A percentile compares a stretch with the other conserved stretches of the same genome.
These are phyloP conservation scores for Lasioglossum albipes DNA, from an alignment of 1,140 invertebrate genomes.

Conservation along the genomic window DNA sequence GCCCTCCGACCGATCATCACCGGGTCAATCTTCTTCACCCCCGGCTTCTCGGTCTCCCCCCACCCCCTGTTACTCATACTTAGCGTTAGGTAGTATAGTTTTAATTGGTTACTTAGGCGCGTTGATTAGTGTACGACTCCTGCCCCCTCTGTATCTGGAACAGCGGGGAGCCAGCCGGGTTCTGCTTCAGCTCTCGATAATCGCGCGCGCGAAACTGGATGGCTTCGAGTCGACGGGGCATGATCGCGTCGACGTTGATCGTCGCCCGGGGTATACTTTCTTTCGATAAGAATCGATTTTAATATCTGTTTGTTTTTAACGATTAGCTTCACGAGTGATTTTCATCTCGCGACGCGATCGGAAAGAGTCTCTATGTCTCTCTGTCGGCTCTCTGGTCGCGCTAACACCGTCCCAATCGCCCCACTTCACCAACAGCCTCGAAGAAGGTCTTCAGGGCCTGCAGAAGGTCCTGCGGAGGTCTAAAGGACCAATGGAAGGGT, in stretches of 20 bases:
- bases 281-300: not conserved
- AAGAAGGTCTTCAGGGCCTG: no score
- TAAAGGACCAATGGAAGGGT: not conserved
- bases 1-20: not conserved
- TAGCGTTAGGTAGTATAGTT: conserved; percentile 61
- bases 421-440: not conserved
- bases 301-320: no score
- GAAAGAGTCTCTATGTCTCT: no score
- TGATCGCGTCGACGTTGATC: not conserved
- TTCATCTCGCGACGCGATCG: no score
- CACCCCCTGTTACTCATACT: conserved; percentile 49
- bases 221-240: conserved; percentile 74
- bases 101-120: conserved; percentile 71
- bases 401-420: not conserved
- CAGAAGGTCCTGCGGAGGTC: no score
- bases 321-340: no score
- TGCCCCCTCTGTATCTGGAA: not conserved
- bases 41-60: conserved; percentile 26
- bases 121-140: conserved; percentile 61
- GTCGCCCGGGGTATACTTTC: conserved; percentile 6
- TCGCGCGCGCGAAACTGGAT: conserved; percentile 66
- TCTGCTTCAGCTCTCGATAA: conserved; percentile 37
- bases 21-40: not conserved
- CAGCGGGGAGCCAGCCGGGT: no score
- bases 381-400: not conserved